These are phyloP conservation scores for Caenorhabditis uteleia DNA, from an alignment of 2,888 invertebrate genomes.

Conservation along the genomic window DNA sequence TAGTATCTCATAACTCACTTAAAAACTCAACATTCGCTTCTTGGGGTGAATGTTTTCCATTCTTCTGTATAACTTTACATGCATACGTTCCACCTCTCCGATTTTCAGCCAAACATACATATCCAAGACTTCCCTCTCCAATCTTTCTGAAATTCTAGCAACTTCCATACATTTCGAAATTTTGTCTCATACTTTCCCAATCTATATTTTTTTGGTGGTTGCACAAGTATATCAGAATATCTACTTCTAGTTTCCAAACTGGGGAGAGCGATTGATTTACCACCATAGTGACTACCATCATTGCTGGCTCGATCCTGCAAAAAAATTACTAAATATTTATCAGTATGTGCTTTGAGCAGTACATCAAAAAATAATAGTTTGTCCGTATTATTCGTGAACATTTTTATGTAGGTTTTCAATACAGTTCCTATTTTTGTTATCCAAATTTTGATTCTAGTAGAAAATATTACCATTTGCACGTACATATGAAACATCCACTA, in stretches of 20 bases:
- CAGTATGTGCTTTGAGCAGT: too few species aligned
- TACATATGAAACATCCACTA: too few species aligned
- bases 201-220: constrained; percentile 15
- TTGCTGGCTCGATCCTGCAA: constrained; percentile 12
- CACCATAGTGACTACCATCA: constrained; percentile 19
- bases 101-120: constrained; percentile 16
- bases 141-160: constrained; percentile 10
- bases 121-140: constrained; percentile 27
- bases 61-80: constrained; percentile 22
- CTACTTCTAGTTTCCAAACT: constrained; percentile 22
- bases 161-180: neutral
- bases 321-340: too few species aligned
- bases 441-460: too few species aligned
- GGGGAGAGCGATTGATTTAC: constrained; percentile 21
- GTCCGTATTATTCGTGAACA: too few species aligned
- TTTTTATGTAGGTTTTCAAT: too few species aligned
- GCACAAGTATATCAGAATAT: constrained; percentile 18
- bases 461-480: too few species aligned
- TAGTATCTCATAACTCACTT: constrained; percentile 24
- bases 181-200: constrained; percentile 10
- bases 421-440: too few species aligned
- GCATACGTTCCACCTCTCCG: constrained; percentile 25
- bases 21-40: constrained; percentile 35
- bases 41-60: constrained; percentile 20
- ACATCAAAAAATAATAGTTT: too few species aligned